Evolutionary conservation across 2,113 vertebrate species (phyloP).

Genomic region (Scartelaos histophorus): DNA sequence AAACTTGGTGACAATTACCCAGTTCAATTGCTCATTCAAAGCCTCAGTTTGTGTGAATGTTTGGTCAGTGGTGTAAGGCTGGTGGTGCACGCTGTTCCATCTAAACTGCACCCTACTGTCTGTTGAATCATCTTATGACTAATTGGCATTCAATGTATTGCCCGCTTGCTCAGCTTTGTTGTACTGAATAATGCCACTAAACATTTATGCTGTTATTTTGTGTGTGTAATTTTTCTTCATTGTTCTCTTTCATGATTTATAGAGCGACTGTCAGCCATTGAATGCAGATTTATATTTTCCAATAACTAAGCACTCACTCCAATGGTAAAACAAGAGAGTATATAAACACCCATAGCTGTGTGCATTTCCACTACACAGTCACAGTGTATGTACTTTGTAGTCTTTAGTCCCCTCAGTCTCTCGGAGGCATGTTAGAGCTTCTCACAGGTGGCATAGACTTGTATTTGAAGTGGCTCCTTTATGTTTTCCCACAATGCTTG

Average conservation of each 20-base stretch:
- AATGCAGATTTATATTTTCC: neutral
- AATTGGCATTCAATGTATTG: neutral
- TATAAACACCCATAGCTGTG: neutral
- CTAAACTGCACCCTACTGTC: neutral
- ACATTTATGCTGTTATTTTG: neutral
- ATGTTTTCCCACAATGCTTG: slow-evolving; percentile 49
- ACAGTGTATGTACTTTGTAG: neutral
- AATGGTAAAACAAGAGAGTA: neutral
- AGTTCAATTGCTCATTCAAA: neutral
- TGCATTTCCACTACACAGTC: slow-evolving; percentile 4
- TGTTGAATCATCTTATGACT: neutral
- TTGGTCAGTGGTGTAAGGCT: neutral
- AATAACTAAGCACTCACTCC: neutral
- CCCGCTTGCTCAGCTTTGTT: neutral
- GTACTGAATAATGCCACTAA: neutral
- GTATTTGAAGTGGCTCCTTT: slow-evolving; percentile 54
- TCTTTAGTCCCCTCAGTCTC: neutral
- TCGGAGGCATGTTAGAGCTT: neutral
- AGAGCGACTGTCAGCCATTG: neutral
- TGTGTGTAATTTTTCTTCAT: neutral
- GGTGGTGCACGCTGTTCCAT: neutral
- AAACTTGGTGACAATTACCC: neutral
- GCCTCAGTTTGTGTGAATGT: neutral
- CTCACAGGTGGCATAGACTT: slow-evolving; percentile 4
- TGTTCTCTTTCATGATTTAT: neutral